These are phyloP conservation scores for Drosophila tsacasi DNA, from an alignment of 1,140 invertebrate species.

Conservation along the genomic window DNA sequence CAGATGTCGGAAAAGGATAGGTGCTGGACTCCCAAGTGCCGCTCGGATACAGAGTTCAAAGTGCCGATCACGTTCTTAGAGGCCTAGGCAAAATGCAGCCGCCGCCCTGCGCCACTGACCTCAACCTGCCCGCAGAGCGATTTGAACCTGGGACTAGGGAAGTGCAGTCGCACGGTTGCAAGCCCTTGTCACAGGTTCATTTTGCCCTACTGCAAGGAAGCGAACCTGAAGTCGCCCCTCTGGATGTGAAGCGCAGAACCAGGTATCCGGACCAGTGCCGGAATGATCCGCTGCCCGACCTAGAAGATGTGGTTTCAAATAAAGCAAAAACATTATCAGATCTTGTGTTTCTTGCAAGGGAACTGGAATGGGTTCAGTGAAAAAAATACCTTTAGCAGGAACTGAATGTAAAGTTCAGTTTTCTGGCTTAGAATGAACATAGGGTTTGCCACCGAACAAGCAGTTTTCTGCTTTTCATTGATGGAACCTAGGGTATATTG, in stretches of 20 bases:
- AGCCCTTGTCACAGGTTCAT: conserved; percentile 23
- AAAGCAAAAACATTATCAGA: not conserved
- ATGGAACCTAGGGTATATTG: not conserved
- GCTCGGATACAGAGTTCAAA: not conserved
- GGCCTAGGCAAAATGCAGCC: conserved; percentile 1
- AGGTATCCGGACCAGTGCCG: conserved; percentile 66
- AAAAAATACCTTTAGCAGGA: no score
- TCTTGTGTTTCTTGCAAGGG: no score
- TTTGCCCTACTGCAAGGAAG: conserved; percentile 15
- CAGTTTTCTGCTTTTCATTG: no score
- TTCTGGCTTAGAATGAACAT: no score
- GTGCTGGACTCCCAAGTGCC: conserved; percentile 47
- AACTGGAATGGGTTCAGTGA: no score
- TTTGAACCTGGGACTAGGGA: conserved; percentile 9
- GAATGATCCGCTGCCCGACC: conserved; percentile 41
- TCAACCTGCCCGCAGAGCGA: not conserved
- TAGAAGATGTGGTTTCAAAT: not conserved
- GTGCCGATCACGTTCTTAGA: conserved; percentile 23
- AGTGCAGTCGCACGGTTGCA: not conserved
- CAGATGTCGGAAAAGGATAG: no score
- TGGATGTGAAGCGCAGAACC: conserved; percentile 37
- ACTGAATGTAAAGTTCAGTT: no score
- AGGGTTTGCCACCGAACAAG: no score
- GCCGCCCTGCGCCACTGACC: no score
- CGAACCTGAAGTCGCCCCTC: not conserved